Evolutionary conservation across 37 sponge, comb jelly and placozoan species (phyloP).

Genomic region (Chondrilla cf. caribensis): DNA sequence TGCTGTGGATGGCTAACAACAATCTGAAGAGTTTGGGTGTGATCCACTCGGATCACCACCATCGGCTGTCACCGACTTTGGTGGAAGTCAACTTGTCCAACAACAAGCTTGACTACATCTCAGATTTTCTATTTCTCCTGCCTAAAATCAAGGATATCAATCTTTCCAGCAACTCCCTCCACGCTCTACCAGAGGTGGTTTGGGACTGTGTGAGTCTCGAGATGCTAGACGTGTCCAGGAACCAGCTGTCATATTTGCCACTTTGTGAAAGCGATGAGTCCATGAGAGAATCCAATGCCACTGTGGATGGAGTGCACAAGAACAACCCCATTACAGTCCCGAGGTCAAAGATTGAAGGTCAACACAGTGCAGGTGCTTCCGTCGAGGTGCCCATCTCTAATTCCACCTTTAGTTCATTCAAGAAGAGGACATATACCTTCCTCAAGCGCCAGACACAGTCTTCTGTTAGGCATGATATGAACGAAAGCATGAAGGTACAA

Average conservation of each 20-base stretch:
- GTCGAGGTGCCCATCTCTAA: background rate
- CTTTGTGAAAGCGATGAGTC: conserved; percentile 30
- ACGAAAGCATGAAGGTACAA: conserved; percentile 1
- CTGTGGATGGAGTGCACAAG: background rate
- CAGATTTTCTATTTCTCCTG: conserved; percentile 52
- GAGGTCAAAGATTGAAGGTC: background rate
- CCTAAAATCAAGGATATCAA: conserved; percentile 4
- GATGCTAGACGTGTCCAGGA: conserved; percentile 43
- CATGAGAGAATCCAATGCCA: background rate
- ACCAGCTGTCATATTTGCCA: conserved; percentile 35
- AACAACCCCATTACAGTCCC: background rate
- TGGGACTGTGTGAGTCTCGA: conserved; percentile 49
- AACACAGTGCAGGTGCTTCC: background rate
- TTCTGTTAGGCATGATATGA: background rate
- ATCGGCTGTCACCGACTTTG: conserved; percentile 25
- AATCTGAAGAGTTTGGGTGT: conserved; percentile 14
- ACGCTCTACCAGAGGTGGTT: conserved; percentile 32
- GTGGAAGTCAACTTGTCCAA: conserved; percentile 30
- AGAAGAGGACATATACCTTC: background rate
- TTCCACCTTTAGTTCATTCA: background rate
- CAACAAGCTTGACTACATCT: conserved; percentile 23
- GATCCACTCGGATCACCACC: background rate
- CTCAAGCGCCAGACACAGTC: background rate
- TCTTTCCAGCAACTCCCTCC: conserved; percentile 32
- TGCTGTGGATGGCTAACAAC: conserved; percentile 18